Evolutionary conservation across 2,888 invertebrate species (phyloP).

Genomic region (Selenia dentaria): DNA sequence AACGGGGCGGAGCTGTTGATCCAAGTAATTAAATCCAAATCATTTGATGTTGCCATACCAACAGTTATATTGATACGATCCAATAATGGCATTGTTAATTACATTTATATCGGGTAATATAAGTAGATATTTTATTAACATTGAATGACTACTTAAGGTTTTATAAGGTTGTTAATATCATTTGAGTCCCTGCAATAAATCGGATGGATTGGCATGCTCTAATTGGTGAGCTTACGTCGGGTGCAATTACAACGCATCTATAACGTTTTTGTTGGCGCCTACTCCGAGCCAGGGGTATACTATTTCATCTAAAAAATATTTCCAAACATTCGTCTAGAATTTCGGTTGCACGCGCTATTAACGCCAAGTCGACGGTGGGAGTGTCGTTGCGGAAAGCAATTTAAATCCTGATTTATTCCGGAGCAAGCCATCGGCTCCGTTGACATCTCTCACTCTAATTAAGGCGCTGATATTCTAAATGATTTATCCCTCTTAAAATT

Average conservation of each 20-base stretch:
- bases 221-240: conserved; percentile 56
- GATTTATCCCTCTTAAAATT: conserved; percentile 61
- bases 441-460: conserved; percentile 76
- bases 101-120: conserved; percentile 55
- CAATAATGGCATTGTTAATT: conserved; percentile 64
- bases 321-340: conserved; percentile 70
- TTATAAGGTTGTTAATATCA: conserved; percentile 46
- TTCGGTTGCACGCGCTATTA: conserved; percentile 82
- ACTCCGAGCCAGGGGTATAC: conserved; percentile 54
- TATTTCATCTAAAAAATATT: conserved; percentile 70
- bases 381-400: conserved; percentile 80
- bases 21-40: conserved; percentile 75
- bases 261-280: conserved; percentile 63
- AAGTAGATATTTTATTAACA: conserved; percentile 49
- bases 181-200: conserved; percentile 51
- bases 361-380: conserved; percentile 76
- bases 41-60: conserved; percentile 62
- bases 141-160: conserved; percentile 52
- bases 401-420: conserved; percentile 76
- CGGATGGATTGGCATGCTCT: conserved; percentile 49
- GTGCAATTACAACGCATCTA: conserved; percentile 53
- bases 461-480: conserved; percentile 65
- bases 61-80: conserved; percentile 64
- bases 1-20: conserved; percentile 66
- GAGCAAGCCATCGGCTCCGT: conserved; percentile 61